Evolutionary conservation across 2,113 vertebrate genomes (phyloP).

Genomic region (Aldabrachelys gigantea): DNA sequence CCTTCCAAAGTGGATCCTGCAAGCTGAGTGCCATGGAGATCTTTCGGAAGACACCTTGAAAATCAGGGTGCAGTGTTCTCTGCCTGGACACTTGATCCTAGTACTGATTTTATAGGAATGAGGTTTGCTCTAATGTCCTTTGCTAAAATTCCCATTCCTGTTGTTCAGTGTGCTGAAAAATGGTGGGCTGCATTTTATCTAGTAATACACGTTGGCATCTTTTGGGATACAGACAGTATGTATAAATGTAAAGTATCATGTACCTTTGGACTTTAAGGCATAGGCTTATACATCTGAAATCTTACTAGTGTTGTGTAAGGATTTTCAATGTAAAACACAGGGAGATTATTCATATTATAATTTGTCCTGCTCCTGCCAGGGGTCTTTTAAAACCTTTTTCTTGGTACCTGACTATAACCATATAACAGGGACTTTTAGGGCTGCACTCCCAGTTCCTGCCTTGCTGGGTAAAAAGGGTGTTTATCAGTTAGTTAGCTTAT

Average conservation of each 20-base stretch:
- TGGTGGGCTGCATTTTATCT: background rate
- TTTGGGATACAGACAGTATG: background rate
- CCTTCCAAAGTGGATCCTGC: background rate
- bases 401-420: background rate
- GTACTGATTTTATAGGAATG: conserved; percentile 8
- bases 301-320: background rate
- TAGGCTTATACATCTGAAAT: background rate
- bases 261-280: background rate
- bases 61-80: background rate
- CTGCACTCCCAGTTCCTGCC: background rate
- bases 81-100: background rate
- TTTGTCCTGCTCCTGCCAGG: background rate
- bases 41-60: too few relatives aligned
- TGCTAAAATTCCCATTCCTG: background rate
- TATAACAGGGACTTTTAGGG: background rate
- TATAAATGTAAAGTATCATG: background rate
- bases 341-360: background rate
- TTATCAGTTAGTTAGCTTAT: background rate
- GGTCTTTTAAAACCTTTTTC: background rate
- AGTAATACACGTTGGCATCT: background rate
- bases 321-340: background rate
- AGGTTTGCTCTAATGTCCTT: background rate
- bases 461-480: background rate
- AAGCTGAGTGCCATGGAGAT: background rate
- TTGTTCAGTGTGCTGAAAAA: background rate